Conservation (phyloP, 1,140 invertebrate species). For the Drosophila lacertosa region DNA sequence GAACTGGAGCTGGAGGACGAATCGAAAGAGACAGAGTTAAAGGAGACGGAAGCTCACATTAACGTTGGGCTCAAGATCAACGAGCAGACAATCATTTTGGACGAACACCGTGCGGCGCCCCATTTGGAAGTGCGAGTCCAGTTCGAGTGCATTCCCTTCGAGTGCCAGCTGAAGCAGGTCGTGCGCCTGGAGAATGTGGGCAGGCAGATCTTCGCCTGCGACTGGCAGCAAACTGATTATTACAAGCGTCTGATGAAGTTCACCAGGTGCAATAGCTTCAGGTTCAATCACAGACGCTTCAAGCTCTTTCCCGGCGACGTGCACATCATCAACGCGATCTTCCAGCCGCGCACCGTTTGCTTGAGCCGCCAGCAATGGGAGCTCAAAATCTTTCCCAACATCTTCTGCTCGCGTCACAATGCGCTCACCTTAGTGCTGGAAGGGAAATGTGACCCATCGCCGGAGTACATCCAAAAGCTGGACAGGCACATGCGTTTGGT, state of each 20-base stretch:
- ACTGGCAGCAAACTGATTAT: slow-evolving; percentile 26
- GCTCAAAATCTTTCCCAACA: slow-evolving; percentile 50
- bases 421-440: slow-evolving; percentile 17
- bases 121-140: slow-evolving; percentile 5
- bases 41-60: not conserved
- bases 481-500: not conserved
- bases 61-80: slow-evolving; percentile 41
- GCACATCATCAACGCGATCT: slow-evolving; percentile 37
- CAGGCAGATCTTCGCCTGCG: slow-evolving; percentile 43
- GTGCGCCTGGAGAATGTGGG: slow-evolving; percentile 69
- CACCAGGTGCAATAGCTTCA: slow-evolving; percentile 18
- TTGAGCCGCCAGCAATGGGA: slow-evolving; percentile 31
- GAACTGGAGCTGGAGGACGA: not conserved
- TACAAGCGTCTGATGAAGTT: not conserved
- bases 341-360: slow-evolving; percentile 39
- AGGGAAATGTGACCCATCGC: slow-evolving; percentile 48
- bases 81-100: slow-evolving; percentile 21
- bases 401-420: slow-evolving; percentile 25
- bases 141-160: slow-evolving; percentile 62
- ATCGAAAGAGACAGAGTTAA: too few species aligned
- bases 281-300: slow-evolving; percentile 31
- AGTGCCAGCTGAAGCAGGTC: slow-evolving; percentile 37
- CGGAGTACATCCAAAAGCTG: slow-evolving; percentile 38
- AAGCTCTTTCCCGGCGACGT: slow-evolving; percentile 53
- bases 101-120: not conserved